Evolutionary conservation across 1,140 invertebrate genomes (phyloP).

Genomic region (Halyomorpha halys): DNA sequence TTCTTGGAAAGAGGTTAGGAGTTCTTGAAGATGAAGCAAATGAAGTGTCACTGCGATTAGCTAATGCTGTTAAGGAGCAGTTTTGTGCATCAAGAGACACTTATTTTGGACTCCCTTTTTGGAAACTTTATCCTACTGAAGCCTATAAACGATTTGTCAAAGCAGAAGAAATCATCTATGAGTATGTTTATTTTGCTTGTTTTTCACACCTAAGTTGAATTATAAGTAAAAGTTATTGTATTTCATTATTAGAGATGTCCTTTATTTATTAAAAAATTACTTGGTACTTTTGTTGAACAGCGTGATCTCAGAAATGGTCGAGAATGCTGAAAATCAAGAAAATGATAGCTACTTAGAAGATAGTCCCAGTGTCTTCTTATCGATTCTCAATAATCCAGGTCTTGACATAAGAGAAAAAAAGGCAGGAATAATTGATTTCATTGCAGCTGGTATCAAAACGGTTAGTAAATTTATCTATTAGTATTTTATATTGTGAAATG

Average conservation of each 20-base stretch:
- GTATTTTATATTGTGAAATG: too few species aligned
- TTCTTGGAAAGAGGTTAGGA: conserved; percentile 65
- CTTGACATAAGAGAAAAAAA: conserved; percentile 70
- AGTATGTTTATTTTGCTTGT: conserved; percentile 35
- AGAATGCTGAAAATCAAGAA: conserved; percentile 46
- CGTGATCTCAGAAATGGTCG: conserved; percentile 66
- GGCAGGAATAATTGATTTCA: conserved; percentile 74
- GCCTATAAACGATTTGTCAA: conserved; percentile 58
- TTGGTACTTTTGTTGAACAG: conserved; percentile 38
- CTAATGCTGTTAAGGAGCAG: conserved; percentile 57
- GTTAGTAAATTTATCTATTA: conserved; percentile 39
- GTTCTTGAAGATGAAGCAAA: conserved; percentile 53
- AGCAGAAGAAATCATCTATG: conserved; percentile 70
- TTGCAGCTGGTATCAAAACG: conserved; percentile 75
- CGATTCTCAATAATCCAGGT: conserved; percentile 55
- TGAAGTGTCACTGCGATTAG: conserved; percentile 42
- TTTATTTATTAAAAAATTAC: conserved; percentile 26
- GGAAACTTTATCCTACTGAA: conserved; percentile 66
- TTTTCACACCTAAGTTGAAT: too few species aligned
- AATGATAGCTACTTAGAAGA: conserved; percentile 42
- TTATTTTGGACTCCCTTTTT: conserved; percentile 69
- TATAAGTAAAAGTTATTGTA: too few species aligned
- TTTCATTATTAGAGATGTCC: not conserved
- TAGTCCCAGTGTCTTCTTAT: conserved; percentile 58
- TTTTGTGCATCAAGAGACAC: conserved; percentile 66